Conservation (phyloP, 2,888 invertebrate species). For the Lepidocyrtoides sp. region DNA sequence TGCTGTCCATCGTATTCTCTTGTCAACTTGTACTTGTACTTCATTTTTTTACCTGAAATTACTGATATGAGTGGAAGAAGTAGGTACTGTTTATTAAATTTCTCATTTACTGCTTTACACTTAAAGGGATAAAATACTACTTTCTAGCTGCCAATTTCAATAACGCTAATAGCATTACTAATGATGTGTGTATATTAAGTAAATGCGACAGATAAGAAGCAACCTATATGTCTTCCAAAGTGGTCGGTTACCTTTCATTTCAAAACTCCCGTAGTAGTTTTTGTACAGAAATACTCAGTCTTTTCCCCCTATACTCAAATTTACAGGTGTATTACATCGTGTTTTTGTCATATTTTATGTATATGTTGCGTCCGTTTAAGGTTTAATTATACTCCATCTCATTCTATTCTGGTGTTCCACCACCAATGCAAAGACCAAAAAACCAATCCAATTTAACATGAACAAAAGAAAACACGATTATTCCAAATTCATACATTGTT, state of each 20-base stretch:
- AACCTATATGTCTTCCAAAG: background rate
- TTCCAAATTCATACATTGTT: slow-evolving; percentile 30
- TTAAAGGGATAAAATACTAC: background rate
- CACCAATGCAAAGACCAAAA: slow-evolving; percentile 30
- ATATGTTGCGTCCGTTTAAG: background rate
- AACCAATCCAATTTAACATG: slow-evolving; percentile 70
- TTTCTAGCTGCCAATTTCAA: slow-evolving; percentile 1
- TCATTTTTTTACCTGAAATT: background rate
- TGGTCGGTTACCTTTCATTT: slow-evolving; percentile 3
- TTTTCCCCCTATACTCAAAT: background rate
- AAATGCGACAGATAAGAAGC: background rate
- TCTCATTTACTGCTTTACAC: background rate
- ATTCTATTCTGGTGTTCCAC: slow-evolving; percentile 41
- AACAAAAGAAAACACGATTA: slow-evolving; percentile 46
- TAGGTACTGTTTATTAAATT: background rate
- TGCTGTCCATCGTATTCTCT: background rate
- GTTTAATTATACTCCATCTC: background rate
- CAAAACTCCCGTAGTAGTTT: slow-evolving; percentile 9
- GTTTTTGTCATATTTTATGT: background rate
- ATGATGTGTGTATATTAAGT: background rate
- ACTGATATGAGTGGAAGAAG: background rate
- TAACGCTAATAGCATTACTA: slow-evolving; percentile 3
- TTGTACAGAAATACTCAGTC: background rate
- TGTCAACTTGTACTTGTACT: too few species aligned
- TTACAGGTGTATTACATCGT: background rate